These are phyloP conservation scores for Sciurus niger DNA, from an alignment of 2,113 vertebrate species.

Conservation along the genomic window DNA sequence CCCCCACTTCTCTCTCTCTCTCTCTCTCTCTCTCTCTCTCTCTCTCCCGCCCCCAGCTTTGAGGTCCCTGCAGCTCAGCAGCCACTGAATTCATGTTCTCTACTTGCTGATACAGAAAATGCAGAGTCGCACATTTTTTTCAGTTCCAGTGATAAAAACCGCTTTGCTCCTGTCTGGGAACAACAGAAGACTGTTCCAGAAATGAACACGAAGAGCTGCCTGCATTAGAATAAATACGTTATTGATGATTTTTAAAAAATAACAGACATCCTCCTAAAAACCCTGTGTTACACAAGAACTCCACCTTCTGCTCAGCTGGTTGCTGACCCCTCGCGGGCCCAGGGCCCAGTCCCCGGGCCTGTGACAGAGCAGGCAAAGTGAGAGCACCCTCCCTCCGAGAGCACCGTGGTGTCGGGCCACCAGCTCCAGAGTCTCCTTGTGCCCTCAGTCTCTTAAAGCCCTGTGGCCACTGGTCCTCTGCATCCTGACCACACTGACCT, in stretches of 20 bases:
- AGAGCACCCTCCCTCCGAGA: accelerated
- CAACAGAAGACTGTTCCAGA: not conserved
- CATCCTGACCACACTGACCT: too few relatives aligned
- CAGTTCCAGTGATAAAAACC: not conserved
- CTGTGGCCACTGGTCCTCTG: not conserved
- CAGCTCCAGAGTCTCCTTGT: not conserved
- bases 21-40: accelerated
- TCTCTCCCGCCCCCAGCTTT: not conserved
- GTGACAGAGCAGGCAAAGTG: not conserved
- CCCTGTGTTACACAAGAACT: too few relatives aligned
- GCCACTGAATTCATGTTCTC: not conserved
- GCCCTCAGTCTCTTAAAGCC: not conserved
- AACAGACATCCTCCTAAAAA: not conserved
- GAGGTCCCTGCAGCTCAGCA: not conserved
- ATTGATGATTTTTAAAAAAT: not conserved
- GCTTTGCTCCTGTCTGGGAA: not conserved
- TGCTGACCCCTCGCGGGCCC: accelerated
- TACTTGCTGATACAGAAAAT: conserved; percentile 8
- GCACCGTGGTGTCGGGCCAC: not conserved
- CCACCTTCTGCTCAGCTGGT: not conserved
- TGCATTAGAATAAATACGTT: not conserved
- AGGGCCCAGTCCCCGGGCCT: not conserved
- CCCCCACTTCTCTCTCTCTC: too few relatives aligned
- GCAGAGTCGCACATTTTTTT: not conserved
- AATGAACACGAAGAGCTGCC: not conserved